Evolutionary conservation across 2,888 invertebrate species (phyloP), one percentile per base, ranked within the genome.

Genomic region (Pteria penguin): DNA sequence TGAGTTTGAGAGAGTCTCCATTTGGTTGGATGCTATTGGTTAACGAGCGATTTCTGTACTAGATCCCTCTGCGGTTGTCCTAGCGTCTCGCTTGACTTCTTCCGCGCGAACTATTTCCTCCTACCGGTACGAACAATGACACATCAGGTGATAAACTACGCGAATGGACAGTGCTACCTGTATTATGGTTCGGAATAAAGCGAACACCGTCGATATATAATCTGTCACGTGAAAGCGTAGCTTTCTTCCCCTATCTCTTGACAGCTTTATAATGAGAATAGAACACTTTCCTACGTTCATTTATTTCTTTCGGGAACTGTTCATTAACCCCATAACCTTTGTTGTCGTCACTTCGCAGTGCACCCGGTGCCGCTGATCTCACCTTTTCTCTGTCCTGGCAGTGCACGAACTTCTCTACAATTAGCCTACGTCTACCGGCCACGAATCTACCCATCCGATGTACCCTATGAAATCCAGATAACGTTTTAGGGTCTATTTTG

Each of bases 341-440:
- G 62, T 63, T 62, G 5, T 18, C 24, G 5, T 26, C 31, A 18
- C 58, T 32, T 63, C 32, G 57, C 1, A 75, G 65, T 11, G 55
- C 29, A 4, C 29, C 24, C 31, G 63, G 45, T 36, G 75, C 62
- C 1, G 45, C n/a, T 33, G 22, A 29, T 32, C 70, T 14, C 2
- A 75, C 31, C 8, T 26, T 22, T 62, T 63, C 75, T n/a, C 45
- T 60, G n/a, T 75, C 75, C 62, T 75, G 65, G 33, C 63, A 69
- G 31, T 24, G 31, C 3, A 55, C 33, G 57, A 74, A 75, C 32
- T 75, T 75, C 26, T 29, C 75, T 27, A 69, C 26, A 5, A 75
- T 75, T 1, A 69, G 69, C 57, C 69, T 61, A 33, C 14, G 69
- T 36, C 55, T 61, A 4, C 60, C 60, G 24, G 5, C 14, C 27